Conservation (phyloP, 2,797 vertebrate genomes). For the Bovichtus variegatus region DNA sequence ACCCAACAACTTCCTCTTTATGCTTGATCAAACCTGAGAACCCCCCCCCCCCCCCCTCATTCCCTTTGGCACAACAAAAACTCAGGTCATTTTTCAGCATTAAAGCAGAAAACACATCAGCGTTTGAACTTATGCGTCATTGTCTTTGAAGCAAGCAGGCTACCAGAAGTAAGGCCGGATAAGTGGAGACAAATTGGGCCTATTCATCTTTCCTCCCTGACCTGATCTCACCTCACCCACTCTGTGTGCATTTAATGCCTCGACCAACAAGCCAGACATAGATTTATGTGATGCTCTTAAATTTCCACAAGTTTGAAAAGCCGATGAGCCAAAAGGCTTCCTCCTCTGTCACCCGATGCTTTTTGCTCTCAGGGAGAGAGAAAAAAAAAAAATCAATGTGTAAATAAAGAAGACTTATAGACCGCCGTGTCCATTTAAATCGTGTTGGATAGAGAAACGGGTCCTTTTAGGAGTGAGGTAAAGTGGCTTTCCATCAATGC, state of each 20-base stretch:
- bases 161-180: constrained; percentile 9
- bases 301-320: constrained; percentile 24
- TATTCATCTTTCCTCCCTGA: constrained; percentile 33
- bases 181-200: constrained; percentile 20
- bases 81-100: constrained; percentile 1
- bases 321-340: constrained; percentile 17
- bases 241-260: constrained; percentile 10
- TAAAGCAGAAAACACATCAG: constrained; percentile 27
- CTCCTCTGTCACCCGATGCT: background rate
- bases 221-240: constrained; percentile 22
- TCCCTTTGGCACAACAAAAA: constrained; percentile 6
- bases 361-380: constrained; percentile 12
- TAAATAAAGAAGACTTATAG: constrained; percentile 51
- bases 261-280: constrained; percentile 16
- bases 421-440: constrained; percentile 25
- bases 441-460: background rate
- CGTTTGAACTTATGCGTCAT: constrained; percentile 11
- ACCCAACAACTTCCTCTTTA: constrained; percentile 21
- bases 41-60: background rate
- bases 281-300: constrained; percentile 32
- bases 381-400: constrained; percentile 53
- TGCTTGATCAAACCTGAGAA: constrained; percentile 23
- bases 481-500: constrained; percentile 31
- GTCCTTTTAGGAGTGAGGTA: constrained; percentile 21
- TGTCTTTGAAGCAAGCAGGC: constrained; percentile 10